Conservation (phyloP, 1,140 invertebrate species). For the Rhynchophorus ferrugineus region DNA sequence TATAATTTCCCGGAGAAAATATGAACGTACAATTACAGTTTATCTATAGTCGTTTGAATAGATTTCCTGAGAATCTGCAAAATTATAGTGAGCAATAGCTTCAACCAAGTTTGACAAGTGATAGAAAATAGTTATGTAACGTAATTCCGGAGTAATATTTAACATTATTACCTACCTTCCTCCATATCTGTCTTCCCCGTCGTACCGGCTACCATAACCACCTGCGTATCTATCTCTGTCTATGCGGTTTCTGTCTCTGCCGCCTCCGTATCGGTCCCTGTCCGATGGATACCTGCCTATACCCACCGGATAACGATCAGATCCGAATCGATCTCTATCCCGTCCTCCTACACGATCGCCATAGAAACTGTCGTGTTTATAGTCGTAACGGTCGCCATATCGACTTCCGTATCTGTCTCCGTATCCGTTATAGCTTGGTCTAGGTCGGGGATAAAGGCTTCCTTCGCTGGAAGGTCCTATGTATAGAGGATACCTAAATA, state of each 20-base stretch:
- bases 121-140: too few species aligned
- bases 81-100: too few species aligned
- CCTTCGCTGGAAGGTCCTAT: conserved; percentile 20
- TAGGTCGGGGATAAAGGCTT: conserved; percentile 18
- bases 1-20: too few species aligned
- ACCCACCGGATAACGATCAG: conserved; percentile 35
- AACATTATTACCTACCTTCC: conserved; percentile 9
- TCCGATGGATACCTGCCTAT: conserved; percentile 41
- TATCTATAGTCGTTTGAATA: too few species aligned
- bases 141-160: too few species aligned
- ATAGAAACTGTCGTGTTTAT: conserved; percentile 38
- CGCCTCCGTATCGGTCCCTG: conserved; percentile 35
- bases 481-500: conserved; percentile 36
- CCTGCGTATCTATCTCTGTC: conserved; percentile 40
- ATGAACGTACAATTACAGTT: too few species aligned
- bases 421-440: conserved; percentile 18
- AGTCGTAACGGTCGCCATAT: conserved; percentile 44
- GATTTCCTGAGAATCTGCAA: too few species aligned
- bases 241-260: conserved; percentile 18
- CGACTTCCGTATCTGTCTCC: conserved; percentile 35
- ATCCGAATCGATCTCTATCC: conserved; percentile 33
- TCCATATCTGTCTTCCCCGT: conserved; percentile 15
- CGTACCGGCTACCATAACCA: conserved; percentile 33
- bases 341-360: conserved; percentile 34
- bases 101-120: too few species aligned